phyloP scores from a whole-genome alignment of 37 sponge, comb jelly and placozoan genomes.

The Ianthella basta region DNA sequence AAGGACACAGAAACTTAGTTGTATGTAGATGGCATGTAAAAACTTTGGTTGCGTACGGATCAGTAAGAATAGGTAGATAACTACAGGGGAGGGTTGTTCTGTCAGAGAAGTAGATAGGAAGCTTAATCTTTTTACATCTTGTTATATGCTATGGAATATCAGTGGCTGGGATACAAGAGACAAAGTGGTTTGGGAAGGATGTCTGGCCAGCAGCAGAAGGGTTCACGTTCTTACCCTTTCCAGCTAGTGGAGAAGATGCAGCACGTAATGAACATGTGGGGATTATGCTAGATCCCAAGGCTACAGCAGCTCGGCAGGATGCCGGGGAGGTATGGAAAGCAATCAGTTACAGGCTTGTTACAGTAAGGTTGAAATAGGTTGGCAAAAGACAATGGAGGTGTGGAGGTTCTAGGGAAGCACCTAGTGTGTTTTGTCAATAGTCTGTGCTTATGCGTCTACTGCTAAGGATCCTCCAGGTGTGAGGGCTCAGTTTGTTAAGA shows the following conservation, averaged over 20 bases:
- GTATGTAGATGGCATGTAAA: constrained; percentile 21
- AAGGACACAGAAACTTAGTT: not conserved
- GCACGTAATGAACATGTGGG: constrained; percentile 41
- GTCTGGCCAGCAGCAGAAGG: constrained; percentile 43
- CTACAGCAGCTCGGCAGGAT: constrained; percentile 45
- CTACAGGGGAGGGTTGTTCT: not conserved
- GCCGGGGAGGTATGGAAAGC: constrained; percentile 60
- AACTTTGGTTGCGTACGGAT: constrained; percentile 14
- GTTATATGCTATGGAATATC: not conserved
- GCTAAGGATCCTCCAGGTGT: constrained; percentile 34
- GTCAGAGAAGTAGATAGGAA: constrained; percentile 22
- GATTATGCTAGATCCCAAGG: not conserved
- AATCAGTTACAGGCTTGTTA: constrained; percentile 39
- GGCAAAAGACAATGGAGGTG: not conserved
- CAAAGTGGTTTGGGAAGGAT: constrained; percentile 48
- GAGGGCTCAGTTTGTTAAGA: constrained; percentile 23
- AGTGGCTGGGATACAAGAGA: constrained; percentile 50
- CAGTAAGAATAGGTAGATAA: not conserved
- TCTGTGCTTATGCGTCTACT: constrained; percentile 54
- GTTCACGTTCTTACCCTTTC: constrained; percentile 41
- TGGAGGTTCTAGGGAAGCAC: constrained; percentile 34
- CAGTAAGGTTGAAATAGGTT: constrained; percentile 36
- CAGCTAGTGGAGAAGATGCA: constrained; percentile 20
- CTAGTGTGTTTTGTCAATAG: constrained; percentile 11
- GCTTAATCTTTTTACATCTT: not conserved